A percentile compares a stretch with the other conserved stretches of the same genome.
These are phyloP conservation scores for Venustaconcha ellipsiformis DNA, from an alignment of 1,140 invertebrate genomes.

Conservation along the genomic window DNA sequence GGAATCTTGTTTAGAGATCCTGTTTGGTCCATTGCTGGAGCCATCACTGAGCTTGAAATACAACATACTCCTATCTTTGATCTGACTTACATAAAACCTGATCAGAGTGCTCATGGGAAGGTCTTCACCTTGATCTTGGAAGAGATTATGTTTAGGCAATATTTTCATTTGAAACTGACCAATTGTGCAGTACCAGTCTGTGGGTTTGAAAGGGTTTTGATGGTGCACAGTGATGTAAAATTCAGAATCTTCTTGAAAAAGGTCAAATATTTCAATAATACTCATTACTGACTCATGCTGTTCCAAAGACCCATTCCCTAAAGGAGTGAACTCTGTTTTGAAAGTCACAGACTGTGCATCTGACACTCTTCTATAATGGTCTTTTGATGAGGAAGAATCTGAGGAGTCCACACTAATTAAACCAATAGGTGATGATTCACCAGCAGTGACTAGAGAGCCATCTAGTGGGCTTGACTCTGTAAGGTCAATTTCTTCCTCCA, in stretches of 20 bases:
- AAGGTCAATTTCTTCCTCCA: no score
- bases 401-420: no score
- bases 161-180: constrained; percentile 45
- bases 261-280: constrained; percentile 23
- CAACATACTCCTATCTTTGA: constrained; percentile 49
- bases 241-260: constrained; percentile 31
- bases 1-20: background rate
- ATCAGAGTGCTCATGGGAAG: constrained; percentile 41
- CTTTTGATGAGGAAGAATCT: no score
- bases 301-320: no score
- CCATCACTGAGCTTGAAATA: constrained; percentile 60
- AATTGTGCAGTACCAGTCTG: constrained; percentile 40
- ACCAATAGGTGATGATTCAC: background rate
- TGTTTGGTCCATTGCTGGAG: background rate
- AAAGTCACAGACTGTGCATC: no score
- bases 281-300: no score
- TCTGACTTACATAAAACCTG: constrained; percentile 64
- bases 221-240: constrained; percentile 35
- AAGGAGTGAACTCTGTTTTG: no score
- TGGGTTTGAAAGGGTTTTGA: constrained; percentile 4
- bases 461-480: background rate
- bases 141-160: constrained; percentile 5
- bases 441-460: constrained; percentile 37
- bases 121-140: constrained; percentile 17
- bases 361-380: no score